A percentile compares a stretch with the other conserved stretches of the same genome.
Evolutionary conservation across 2,797 vertebrate genomes (phyloP).

Genomic region (Toxotes lorentzi): DNA sequence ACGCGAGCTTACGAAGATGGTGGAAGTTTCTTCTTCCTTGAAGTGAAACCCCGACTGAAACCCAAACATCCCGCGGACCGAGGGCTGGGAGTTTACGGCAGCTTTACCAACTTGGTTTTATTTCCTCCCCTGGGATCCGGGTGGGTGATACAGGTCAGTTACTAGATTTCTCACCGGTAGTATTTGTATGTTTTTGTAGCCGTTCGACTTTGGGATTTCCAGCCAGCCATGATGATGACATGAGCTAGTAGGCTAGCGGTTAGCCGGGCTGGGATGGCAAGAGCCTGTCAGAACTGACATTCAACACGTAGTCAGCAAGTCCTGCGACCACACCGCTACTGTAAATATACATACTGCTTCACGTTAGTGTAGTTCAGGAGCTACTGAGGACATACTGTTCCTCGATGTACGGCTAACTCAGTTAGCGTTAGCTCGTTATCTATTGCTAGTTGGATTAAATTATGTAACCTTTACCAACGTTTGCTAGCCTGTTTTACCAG

Average conservation of each 20-base stretch:
- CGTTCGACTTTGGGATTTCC: conserved; percentile 66
- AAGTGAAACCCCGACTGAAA: conserved; percentile 71
- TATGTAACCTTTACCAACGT: conserved; percentile 50
- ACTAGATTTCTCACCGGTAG: background rate
- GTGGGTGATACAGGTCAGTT: conserved; percentile 58
- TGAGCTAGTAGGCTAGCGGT: conserved; percentile 68
- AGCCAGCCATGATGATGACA: conserved; percentile 71
- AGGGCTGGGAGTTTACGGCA: conserved; percentile 31
- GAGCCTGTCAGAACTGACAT: conserved; percentile 61
- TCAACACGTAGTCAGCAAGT: conserved; percentile 64
- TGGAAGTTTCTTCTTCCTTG: conserved; percentile 84
- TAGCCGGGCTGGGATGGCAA: conserved; percentile 61
- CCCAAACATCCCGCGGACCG: conserved; percentile 49
- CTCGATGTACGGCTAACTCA: conserved; percentile 22
- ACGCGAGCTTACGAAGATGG: conserved; percentile 77
- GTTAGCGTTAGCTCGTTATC: conserved; percentile 59
- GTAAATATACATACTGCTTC: background rate
- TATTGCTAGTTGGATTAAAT: conserved; percentile 41
- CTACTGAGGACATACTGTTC: background rate
- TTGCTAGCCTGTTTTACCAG: background rate
- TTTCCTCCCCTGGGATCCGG: conserved; percentile 37
- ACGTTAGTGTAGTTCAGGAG: background rate
- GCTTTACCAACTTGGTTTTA: background rate
- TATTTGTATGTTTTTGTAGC: conserved; percentile 5
- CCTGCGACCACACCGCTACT: background rate